phyloP scores from a whole-genome alignment of 2,888 invertebrate species.

The Harpalus rufipes region DNA sequence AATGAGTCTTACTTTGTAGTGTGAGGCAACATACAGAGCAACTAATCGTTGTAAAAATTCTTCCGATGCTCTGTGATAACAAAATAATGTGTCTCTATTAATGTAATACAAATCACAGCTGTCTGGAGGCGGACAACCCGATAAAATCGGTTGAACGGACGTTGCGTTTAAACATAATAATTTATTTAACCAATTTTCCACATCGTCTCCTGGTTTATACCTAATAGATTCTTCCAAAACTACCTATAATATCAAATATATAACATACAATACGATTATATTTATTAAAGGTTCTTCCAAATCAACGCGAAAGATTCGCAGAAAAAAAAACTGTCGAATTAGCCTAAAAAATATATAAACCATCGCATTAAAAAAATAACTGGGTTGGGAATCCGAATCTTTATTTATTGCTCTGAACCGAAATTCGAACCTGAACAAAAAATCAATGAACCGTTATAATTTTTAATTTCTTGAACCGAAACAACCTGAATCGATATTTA shows the following conservation, averaged over 20 bases:
- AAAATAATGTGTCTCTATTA: conserved; percentile 96
- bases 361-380: too few relatives aligned
- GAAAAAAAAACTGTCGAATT: too few relatives aligned
- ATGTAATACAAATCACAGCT: conserved; percentile 93
- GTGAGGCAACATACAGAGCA: conserved; percentile 96
- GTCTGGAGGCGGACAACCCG: conserved; percentile 93
- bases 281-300: background rate
- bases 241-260: conserved; percentile 78
- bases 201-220: conserved; percentile 90
- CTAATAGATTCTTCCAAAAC: conserved; percentile 96
- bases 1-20: conserved; percentile 89
- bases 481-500: too few relatives aligned
- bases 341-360: too few relatives aligned
- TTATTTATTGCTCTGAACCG: too few relatives aligned
- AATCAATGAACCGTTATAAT: too few relatives aligned
- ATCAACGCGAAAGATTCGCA: too few relatives aligned
- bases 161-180: conserved; percentile 95
- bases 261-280: conserved; percentile 12
- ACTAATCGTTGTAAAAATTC: conserved; percentile 95
- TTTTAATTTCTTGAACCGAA: too few relatives aligned
- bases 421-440: too few relatives aligned
- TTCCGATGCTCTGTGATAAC: conserved; percentile 96
- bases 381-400: too few relatives aligned
- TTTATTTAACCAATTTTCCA: conserved; percentile 95
- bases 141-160: conserved; percentile 81